phyloP scores from a whole-genome alignment of 2,113 vertebrate genomes.

The Cyprinus carpio region DNA sequence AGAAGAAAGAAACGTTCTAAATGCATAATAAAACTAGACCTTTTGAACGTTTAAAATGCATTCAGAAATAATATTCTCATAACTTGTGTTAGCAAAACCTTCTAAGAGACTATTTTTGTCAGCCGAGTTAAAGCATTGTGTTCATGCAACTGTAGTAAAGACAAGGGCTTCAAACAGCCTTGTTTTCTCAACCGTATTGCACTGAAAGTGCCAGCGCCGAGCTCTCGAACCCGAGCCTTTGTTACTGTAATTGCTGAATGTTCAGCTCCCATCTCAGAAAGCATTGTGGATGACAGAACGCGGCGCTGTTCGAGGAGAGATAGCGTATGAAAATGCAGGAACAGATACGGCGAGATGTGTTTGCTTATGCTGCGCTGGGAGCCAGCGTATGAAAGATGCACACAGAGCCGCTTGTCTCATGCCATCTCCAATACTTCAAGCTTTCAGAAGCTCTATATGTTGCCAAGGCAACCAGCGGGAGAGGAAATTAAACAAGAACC shows the following conservation, averaged over 20 bases:
- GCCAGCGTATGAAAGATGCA: neutral
- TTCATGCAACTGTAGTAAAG: neutral
- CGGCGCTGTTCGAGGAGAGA: neutral
- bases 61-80: neutral
- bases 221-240: neutral
- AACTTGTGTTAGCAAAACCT: neutral
- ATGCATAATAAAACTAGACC: no score
- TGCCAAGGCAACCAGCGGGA: constrained; percentile 46
- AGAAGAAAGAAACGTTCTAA: no score
- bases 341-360: neutral
- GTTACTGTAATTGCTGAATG: neutral
- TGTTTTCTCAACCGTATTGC: neutral
- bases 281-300: neutral
- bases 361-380: neutral
- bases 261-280: neutral
- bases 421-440: neutral
- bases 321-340: neutral
- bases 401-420: neutral
- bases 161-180: neutral
- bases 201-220: neutral
- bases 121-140: neutral
- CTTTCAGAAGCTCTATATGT: constrained; percentile 12
- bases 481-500: constrained; percentile 48
- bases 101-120: no score
- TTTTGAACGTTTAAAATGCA: neutral